A percentile compares a stretch with the other conserved stretches of the same genome.
Evolutionary conservation across 2,113 vertebrate species (phyloP).

Genomic region (Rhynchopsitta pachyrhyncha): DNA sequence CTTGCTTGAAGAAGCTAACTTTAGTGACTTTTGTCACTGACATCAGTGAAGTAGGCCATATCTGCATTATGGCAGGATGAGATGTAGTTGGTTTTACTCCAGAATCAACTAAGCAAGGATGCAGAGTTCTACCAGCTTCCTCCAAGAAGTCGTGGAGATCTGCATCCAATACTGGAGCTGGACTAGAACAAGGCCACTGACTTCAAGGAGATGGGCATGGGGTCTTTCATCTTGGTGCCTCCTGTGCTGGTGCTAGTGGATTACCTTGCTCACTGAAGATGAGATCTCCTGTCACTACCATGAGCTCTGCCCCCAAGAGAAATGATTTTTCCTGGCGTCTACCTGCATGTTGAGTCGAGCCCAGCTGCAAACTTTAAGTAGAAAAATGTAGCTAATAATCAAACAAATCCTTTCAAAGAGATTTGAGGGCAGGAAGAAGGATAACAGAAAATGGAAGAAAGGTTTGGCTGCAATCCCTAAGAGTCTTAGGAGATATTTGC

Average conservation of each 20-base stretch:
- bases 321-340: not conserved
- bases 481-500: not conserved
- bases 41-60: not conserved
- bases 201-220: accelerated
- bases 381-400: not conserved
- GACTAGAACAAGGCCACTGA: not conserved
- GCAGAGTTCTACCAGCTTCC: not conserved
- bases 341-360: not conserved
- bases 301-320: not conserved
- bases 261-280: accelerated
- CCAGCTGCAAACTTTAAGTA: not conserved
- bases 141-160: not conserved
- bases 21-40: not conserved
- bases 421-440: not conserved
- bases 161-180: not conserved
- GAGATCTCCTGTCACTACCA: not conserved
- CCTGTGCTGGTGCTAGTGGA: not conserved
- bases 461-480: not conserved
- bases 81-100: not conserved
- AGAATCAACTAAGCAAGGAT: not conserved
- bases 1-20: not conserved
- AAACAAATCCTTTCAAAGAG: not conserved
- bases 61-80: not conserved
- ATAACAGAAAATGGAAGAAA: not conserved
- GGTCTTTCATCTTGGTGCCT: accelerated